Evolutionary conservation across 2,888 invertebrate genomes (phyloP).

Genomic region (Folsomia manolachei): DNA sequence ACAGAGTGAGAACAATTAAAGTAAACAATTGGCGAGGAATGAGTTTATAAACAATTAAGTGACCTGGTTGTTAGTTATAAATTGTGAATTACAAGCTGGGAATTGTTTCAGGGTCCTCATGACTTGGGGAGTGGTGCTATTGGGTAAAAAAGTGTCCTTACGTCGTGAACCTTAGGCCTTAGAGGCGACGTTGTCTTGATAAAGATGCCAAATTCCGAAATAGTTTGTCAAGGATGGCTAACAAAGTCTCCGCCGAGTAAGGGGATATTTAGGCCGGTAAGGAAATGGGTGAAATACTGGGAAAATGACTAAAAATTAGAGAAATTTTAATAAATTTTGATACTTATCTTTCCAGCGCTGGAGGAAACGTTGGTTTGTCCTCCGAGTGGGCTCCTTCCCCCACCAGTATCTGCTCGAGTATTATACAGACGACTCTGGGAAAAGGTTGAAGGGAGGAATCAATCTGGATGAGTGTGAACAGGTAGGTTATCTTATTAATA

Average conservation of each 20-base stretch:
- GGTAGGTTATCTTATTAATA: slow-evolving; percentile 57
- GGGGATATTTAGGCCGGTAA: slow-evolving; percentile 88
- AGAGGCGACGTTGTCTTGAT: too few relatives aligned
- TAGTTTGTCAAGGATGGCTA: slow-evolving; percentile 88
- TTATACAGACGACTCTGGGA: slow-evolving; percentile 80
- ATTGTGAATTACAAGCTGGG: too few relatives aligned
- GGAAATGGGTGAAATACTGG: too few relatives aligned
- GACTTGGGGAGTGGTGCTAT: too few relatives aligned
- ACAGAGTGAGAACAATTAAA: too few relatives aligned
- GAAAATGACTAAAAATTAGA: neutral
- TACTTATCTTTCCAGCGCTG: slow-evolving; percentile 69
- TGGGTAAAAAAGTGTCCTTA: too few relatives aligned
- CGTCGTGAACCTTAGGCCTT: too few relatives aligned
- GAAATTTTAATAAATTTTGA: neutral
- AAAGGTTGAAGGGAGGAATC: slow-evolving; percentile 82
- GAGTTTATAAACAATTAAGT: too few relatives aligned
- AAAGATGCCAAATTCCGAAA: slow-evolving; percentile 58
- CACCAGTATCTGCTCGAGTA: slow-evolving; percentile 92
- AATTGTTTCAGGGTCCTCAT: too few relatives aligned
- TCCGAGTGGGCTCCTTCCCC: slow-evolving; percentile 86
- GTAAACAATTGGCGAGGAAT: too few relatives aligned
- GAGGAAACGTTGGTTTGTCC: slow-evolving; percentile 90
- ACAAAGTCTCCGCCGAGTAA: slow-evolving; percentile 93
- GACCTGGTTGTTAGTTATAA: too few relatives aligned
- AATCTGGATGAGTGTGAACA: slow-evolving; percentile 95